Conservation (phyloP, 2,888 invertebrate genomes). For the Phaedon cochleariae region DNA sequence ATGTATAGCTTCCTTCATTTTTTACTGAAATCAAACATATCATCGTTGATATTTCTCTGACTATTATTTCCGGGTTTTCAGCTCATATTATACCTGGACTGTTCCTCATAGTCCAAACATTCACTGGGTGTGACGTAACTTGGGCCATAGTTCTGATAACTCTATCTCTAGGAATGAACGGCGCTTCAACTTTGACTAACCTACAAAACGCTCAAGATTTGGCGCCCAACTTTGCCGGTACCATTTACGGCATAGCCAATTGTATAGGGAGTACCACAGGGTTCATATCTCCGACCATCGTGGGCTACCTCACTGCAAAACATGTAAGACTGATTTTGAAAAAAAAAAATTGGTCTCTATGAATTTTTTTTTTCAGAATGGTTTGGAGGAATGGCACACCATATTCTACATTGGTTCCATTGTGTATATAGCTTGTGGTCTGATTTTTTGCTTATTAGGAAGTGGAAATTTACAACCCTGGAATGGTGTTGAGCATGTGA, state of each 20-base stretch:
- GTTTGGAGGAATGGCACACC: constrained; percentile 78
- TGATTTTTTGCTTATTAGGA: constrained; percentile 76
- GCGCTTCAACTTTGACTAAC: constrained; percentile 59
- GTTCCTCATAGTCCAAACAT: constrained; percentile 65
- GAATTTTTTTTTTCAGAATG: constrained; percentile 67
- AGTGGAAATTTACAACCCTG: constrained; percentile 76
- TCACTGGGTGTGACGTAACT: constrained; percentile 70
- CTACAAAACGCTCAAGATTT: constrained; percentile 70
- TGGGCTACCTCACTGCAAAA: constrained; percentile 64
- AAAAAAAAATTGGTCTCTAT: too few relatives aligned
- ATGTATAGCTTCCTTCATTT: too few relatives aligned
- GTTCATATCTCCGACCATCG: constrained; percentile 74
- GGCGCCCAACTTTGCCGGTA: constrained; percentile 77
- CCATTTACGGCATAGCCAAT: constrained; percentile 77
- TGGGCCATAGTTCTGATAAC: constrained; percentile 73
- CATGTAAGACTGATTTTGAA: constrained; percentile 46
- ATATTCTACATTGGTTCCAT: constrained; percentile 78
- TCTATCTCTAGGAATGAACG: constrained; percentile 71
- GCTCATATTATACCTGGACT: constrained; percentile 65
- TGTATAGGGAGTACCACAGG: constrained; percentile 76
- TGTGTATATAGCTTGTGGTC: constrained; percentile 74
- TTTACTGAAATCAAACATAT: too few relatives aligned
- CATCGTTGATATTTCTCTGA: too few relatives aligned
- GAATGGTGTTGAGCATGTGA: constrained; percentile 61
- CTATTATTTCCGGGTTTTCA: constrained; percentile 44